Base-by-base conservation (phyloP, 64 coral and sea anemone species). In the Pocillopora damicornis region DNA sequence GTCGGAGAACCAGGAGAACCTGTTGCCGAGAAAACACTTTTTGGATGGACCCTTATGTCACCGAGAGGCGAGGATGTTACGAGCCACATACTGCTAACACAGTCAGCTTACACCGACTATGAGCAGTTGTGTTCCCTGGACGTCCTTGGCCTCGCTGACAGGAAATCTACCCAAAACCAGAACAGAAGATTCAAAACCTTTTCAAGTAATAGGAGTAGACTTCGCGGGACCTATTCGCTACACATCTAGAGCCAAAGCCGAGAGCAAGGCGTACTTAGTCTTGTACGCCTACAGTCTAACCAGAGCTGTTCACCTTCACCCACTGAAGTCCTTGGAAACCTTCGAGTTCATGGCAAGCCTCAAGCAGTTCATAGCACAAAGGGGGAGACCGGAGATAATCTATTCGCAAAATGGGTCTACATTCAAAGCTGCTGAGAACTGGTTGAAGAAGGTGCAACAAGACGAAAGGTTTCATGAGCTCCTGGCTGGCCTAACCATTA, bases 31-130 rank as follows among this genome's bases (percentile, higher is more conserved):
- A 81, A 82, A 75, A 89, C 63, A 1, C 36, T 62, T 0, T 67
- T 81, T 60, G 78, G 78, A 37, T 90, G 78, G 79, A 90, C 88
- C 13, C 1, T 90, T 14, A 75, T 90, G 78, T 90, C 58, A 36
- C 63, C 79, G 5, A 79, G 88, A 14, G 22, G 30, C 22, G 88
- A 90, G 23, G 25, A 63, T 13, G 16, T 26, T 18, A 63, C 26
- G 20, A 89, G 63, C 10, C 8, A 63, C 2, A 17, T 75, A 20
- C 17, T 90, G 17, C 68, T 90, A 37, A 90, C 88, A 2, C 66
- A 30, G 30, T 30, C 30, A 30, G 30, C 30, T 30, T 30, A 30
- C 30, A 30, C 30, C 30, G 30, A 30, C 30, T 30, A 30, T 30
- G 30, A 30, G 30, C 30, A 30, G 30, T 30, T 30, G 30, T 30